phyloP scores from a whole-genome alignment of 2,113 vertebrate species.

The Dasypus novemcinctus region DNA sequence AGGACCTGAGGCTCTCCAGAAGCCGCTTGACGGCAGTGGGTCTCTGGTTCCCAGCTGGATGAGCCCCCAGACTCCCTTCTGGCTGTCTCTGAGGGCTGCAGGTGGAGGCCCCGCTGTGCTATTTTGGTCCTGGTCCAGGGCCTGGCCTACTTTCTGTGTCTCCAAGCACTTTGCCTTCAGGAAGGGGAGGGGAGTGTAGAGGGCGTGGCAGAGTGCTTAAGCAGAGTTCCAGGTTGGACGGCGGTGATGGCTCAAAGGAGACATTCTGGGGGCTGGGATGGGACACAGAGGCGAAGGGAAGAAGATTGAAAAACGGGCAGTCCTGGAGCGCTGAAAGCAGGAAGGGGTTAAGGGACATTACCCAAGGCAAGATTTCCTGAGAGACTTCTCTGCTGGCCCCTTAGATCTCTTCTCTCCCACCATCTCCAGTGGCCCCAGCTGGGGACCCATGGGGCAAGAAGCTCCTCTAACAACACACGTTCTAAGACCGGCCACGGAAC shows the following conservation, averaged over 20 bases:
- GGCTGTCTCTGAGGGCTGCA: background rate
- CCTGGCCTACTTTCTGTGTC: conserved; percentile 72
- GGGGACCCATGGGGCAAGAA: background rate
- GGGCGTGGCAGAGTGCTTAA: background rate
- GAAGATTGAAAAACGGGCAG: background rate
- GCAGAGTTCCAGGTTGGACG: background rate
- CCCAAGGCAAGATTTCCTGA: background rate
- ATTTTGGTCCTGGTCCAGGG: conserved; percentile 60
- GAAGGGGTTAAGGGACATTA: background rate
- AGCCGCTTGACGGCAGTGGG: background rate
- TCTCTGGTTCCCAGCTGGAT: background rate
- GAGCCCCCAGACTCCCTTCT: background rate
- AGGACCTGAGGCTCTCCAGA: background rate
- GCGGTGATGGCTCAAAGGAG: background rate
- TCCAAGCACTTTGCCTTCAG: conserved; percentile 38
- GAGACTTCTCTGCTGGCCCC: background rate
- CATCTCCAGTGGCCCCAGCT: background rate
- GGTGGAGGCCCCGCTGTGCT: conserved; percentile 39
- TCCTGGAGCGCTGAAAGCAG: background rate
- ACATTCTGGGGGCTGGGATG: background rate
- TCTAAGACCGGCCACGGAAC: background rate
- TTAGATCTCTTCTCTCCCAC: background rate
- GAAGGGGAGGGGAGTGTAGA: conserved; percentile 15
- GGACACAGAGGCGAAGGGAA: background rate
- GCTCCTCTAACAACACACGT: background rate